Evolutionary conservation across 2,888 invertebrate species (phyloP), one percentile per base, ranked within the genome.

Genomic region (Melangyna quadrimaculata): DNA sequence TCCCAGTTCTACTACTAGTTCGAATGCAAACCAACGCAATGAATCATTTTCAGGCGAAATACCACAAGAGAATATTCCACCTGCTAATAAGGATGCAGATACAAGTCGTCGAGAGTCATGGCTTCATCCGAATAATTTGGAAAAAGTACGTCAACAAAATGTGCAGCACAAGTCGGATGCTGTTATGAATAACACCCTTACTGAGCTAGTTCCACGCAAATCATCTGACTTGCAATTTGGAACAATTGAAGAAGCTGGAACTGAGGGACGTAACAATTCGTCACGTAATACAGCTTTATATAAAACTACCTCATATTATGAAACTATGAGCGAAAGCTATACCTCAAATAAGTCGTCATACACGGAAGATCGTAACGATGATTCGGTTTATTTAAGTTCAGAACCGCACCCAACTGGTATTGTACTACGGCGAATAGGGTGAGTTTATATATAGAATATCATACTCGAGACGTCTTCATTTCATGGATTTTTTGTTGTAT

Each of bases 391-490:
- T 6, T 29, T 81, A 12, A 69, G 14, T 19, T 48, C 53, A 83
- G 91, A 93, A 3, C 93, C 94, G 0, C 95, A 96, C 90, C 95
- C 96, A 0, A 95, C 97, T 0, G 97, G 97, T 1, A 95, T 98
- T 7, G 94, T 94, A 8, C 92, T 98, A 51, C 95, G 94, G 0
- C 93, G 98, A 0, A 94, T 93, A 0, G 98, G 98, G 7, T 90
- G 84, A 88, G 87, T 69, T 24, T 12, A 29, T 5, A 37, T 37
- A 4, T 9, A 0, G 5, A 7, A 37, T 0, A 27, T 12, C 19
- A 14, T 37, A 7, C n/a, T 27, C 37, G 37, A 5, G 6, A 14
- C 14, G 4, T n/a, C 1, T 37, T 37, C 5, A 14, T 9, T n/a
- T 22, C 5, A 61, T 43, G 8, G 0, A 17, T n/a, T 61, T 40